Conservation (phyloP, 2,797 vertebrate genomes). For the Bovichtus variegatus region DNA sequence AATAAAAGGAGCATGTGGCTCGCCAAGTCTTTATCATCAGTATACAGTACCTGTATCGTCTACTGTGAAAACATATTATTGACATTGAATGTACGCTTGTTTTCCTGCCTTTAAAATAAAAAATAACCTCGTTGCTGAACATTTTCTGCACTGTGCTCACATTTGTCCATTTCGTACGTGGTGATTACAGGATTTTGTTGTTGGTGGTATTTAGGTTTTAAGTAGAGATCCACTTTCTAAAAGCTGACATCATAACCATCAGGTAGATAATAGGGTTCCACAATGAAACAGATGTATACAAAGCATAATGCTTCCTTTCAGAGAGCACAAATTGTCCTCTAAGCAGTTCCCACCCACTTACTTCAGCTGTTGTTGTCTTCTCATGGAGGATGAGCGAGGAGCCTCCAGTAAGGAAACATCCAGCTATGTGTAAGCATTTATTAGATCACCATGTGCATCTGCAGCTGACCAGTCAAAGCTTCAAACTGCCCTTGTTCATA, state of each 20-base stretch:
- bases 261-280: neutral
- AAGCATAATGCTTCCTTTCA: constrained; percentile 1
- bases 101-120: constrained; percentile 30
- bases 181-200: neutral
- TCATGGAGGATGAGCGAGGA: neutral
- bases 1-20: neutral
- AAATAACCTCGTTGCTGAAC: neutral
- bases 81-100: neutral
- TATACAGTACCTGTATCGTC: neutral
- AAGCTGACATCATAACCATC: neutral
- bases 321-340: neutral
- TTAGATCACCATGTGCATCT: neutral
- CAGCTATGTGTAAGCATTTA: neutral
- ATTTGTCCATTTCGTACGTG: neutral
- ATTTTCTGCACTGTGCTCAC: neutral
- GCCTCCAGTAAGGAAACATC: neutral
- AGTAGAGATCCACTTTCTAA: neutral
- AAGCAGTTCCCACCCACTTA: constrained; percentile 1
- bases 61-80: neutral
- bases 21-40: neutral
- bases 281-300: neutral
- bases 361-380: neutral
- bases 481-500: no score
- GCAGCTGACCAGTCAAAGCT: no score
- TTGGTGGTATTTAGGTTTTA: neutral